Evolutionary conservation across 2,113 vertebrate species (phyloP).

Genomic region (Marmota flaviventris): DNA sequence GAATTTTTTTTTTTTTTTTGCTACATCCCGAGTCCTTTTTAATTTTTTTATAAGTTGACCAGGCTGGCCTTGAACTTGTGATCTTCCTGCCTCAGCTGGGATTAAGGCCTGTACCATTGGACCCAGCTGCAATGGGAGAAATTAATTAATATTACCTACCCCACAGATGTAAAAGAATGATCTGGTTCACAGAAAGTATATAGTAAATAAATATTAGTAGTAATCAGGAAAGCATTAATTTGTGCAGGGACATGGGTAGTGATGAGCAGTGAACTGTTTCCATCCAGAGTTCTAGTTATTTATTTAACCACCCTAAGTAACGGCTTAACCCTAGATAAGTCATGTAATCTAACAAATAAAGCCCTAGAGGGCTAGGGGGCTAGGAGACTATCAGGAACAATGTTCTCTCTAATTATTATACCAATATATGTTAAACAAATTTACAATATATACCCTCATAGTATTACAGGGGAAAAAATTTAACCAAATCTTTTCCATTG

Average conservation of each 20-base stretch:
- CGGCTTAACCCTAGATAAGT: background rate
- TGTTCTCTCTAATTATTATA: background rate
- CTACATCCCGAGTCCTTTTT: too few species aligned
- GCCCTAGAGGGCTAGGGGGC: background rate
- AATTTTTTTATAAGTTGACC: too few species aligned
- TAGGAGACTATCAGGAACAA: background rate
- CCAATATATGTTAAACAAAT: background rate
- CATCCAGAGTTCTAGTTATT: background rate
- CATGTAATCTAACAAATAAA: background rate
- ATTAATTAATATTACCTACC: too few species aligned
- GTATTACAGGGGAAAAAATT: background rate
- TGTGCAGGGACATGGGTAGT: too few species aligned
- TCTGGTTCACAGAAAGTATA: background rate
- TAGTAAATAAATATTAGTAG: background rate
- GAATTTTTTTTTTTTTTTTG: too few species aligned
- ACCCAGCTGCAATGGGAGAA: background rate
- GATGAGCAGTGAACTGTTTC: background rate
- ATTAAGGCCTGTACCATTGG: too few species aligned
- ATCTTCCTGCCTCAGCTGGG: too few species aligned
- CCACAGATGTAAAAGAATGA: background rate
- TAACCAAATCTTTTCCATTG: background rate
- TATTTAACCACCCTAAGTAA: too few species aligned
- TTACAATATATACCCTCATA: background rate
- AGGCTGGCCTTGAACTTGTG: too few species aligned
- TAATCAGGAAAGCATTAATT: background rate